A percentile compares a stretch with the other conserved stretches of the same genome.
phyloP scores from a whole-genome alignment of 2,797 vertebrate genomes.

The Rhadinocentrus ornatus region DNA sequence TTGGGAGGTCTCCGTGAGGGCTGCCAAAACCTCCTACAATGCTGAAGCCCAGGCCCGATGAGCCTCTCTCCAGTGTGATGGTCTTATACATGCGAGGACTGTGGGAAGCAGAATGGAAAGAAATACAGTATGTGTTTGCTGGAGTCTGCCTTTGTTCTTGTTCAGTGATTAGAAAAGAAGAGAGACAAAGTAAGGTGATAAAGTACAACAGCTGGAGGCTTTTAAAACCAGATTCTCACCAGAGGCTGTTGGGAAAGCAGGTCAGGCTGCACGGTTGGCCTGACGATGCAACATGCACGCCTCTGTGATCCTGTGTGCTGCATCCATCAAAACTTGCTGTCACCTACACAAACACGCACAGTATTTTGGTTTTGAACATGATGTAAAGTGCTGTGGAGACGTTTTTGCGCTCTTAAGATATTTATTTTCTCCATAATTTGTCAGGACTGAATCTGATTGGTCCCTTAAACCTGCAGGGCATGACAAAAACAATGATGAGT shows the following conservation, averaged over 20 bases:
- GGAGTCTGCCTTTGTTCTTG: background rate
- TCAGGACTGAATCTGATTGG: background rate
- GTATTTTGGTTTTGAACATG: background rate
- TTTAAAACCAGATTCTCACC: conserved; percentile 54
- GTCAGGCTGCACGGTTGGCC: conserved; percentile 52
- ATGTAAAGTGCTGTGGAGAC: background rate
- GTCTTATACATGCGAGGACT: conserved; percentile 90
- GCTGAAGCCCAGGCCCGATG: conserved; percentile 92
- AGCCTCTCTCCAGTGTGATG: conserved; percentile 88
- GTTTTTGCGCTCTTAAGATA: background rate
- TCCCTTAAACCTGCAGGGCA: background rate
- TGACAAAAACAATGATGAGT: background rate
- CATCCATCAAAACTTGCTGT: conserved; percentile 31
- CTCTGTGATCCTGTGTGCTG: conserved; percentile 43
- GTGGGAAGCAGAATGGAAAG: conserved; percentile 12
- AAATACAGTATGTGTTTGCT: background rate
- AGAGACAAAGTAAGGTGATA: background rate
- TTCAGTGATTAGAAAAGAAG: conserved; percentile 26
- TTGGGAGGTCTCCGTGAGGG: conserved; percentile 93
- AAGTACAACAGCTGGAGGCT: conserved; percentile 2
- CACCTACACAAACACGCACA: conserved; percentile 61
- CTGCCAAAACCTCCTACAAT: conserved; percentile 94
- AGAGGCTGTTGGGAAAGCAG: conserved; percentile 66
- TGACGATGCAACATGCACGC: conserved; percentile 14
- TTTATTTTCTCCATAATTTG: background rate